phyloP scores from a whole-genome alignment of 2,113 vertebrate species.

The Phalacrocorax pelagicus region DNA sequence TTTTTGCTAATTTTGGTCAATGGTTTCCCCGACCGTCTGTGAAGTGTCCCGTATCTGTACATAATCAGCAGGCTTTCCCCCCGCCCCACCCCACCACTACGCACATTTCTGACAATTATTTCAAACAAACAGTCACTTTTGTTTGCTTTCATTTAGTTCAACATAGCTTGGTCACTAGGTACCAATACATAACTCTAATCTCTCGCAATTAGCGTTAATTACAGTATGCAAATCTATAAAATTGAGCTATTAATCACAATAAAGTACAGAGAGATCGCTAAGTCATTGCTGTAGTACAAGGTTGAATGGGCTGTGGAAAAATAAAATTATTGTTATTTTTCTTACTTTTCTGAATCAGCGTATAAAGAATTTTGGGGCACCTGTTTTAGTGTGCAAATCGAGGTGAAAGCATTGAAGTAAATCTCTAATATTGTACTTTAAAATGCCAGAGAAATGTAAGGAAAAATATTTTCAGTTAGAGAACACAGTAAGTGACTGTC shows the following conservation, averaged over 20 bases:
- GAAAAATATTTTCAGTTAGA: background rate
- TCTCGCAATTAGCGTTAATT: background rate
- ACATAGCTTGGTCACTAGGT: background rate
- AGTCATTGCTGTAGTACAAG: background rate
- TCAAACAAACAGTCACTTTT: background rate
- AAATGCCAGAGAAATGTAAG: background rate
- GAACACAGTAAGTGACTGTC: background rate
- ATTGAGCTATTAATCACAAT: conserved; percentile 26
- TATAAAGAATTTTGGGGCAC: background rate
- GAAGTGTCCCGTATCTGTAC: background rate
- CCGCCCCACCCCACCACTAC: background rate
- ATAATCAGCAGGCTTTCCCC: background rate
- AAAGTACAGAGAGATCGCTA: background rate
- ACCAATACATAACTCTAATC: background rate
- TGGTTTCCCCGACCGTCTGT: background rate
- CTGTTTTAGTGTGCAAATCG: background rate
- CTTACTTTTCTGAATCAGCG: background rate
- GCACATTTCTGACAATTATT: background rate
- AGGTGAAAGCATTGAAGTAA: background rate
- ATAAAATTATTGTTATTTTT: background rate
- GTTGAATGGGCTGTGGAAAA: background rate
- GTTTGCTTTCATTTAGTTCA: background rate
- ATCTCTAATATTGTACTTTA: background rate
- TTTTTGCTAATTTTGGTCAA: background rate
- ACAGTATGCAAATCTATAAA: background rate